Conservation (phyloP, 1,140 invertebrate species). For the Trichonephila clavata region DNA sequence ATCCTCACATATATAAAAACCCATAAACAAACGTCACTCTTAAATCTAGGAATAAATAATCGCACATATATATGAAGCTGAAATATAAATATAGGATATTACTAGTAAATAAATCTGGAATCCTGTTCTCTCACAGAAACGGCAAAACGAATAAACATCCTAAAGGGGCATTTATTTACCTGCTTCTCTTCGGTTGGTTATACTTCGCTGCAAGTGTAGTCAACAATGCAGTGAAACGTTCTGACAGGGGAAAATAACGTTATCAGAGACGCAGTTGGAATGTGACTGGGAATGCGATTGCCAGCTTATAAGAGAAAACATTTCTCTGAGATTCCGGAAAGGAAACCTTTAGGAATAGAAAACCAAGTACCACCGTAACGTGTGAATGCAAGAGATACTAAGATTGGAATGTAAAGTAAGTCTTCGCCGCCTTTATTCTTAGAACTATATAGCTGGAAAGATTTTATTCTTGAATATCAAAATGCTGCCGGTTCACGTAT, state of each 20-base stretch:
- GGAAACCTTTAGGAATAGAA: conserved; percentile 30
- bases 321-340: conserved; percentile 28
- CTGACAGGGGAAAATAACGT: conserved; percentile 55
- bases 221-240: background rate
- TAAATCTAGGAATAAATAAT: background rate
- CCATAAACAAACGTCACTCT: background rate
- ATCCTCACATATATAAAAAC: background rate
- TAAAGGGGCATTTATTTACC: conserved; percentile 38
- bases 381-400: conserved; percentile 49
- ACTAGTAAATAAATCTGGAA: background rate
- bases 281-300: conserved; percentile 46
- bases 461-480: conserved; percentile 32
- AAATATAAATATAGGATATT: conserved; percentile 6
- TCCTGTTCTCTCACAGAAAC: background rate
- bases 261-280: conserved; percentile 49
- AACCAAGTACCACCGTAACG: conserved; percentile 35
- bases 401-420: conserved; percentile 50
- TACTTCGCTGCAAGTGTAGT: conserved; percentile 22
- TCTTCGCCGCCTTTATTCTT: background rate
- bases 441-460: background rate
- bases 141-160: conserved; percentile 16
- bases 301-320: conserved; percentile 59
- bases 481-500: conserved; percentile 44
- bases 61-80: background rate
- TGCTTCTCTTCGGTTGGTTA: background rate